These are phyloP conservation scores for Microctonus aethiopoides DNA, from an alignment of 2,888 invertebrate species.

Conservation along the genomic window DNA sequence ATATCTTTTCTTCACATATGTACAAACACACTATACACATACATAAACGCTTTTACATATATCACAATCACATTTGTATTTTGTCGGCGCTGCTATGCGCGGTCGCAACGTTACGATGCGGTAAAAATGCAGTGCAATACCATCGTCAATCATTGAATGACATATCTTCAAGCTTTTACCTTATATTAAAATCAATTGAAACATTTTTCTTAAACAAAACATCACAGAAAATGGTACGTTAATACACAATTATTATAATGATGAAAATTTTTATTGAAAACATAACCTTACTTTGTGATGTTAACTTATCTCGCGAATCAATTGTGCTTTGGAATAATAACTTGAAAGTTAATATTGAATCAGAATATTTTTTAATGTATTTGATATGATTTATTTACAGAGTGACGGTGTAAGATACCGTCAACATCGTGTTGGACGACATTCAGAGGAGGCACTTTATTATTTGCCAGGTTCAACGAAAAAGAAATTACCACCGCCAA, in stretches of 20 bases:
- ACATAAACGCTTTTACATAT: too few species aligned
- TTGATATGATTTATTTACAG: too few species aligned
- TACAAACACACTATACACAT: not conserved
- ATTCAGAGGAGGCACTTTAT: slow-evolving; percentile 49
- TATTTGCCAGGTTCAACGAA: slow-evolving; percentile 48
- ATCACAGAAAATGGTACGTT: slow-evolving; percentile 36
- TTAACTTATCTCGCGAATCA: not conserved
- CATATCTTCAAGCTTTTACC: slow-evolving; percentile 4
- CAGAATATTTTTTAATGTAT: slow-evolving; percentile 22
- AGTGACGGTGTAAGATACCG: slow-evolving; percentile 60
- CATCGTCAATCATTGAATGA: slow-evolving; percentile 30
- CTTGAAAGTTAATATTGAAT: not conserved
- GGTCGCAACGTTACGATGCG: slow-evolving; percentile 41
- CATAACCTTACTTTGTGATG: not conserved
- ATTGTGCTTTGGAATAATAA: not conserved
- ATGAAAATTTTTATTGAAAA: not conserved
- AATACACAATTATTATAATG: not conserved
- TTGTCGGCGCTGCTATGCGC: slow-evolving; percentile 30
- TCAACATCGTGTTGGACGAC: slow-evolving; percentile 50
- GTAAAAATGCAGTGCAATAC: slow-evolving; percentile 38
- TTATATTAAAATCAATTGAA: not conserved
- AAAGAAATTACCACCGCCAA: slow-evolving; percentile 61
- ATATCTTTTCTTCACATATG: not conserved
- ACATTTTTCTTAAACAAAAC: not conserved
- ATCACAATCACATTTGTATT: too few species aligned